phyloP scores from a whole-genome alignment of 2,888 invertebrate genomes.

The Megastigmus dorsalis region DNA sequence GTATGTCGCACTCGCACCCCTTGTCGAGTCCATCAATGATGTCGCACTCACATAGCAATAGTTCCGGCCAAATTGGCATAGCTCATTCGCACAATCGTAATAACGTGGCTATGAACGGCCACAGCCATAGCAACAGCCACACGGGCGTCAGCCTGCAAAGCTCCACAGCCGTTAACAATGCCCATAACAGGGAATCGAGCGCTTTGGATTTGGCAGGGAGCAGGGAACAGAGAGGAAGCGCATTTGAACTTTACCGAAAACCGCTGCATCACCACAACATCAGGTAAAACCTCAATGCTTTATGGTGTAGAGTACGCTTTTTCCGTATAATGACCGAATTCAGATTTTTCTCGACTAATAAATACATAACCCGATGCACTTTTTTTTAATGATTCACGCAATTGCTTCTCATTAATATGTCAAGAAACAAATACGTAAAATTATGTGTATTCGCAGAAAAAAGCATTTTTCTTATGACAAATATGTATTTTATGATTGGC shows the following conservation, averaged over 20 bases:
- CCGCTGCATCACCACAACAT: constrained; percentile 89
- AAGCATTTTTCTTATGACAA: no score
- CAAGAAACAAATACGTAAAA: neutral
- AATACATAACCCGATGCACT: neutral
- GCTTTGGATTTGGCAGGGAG: constrained; percentile 86
- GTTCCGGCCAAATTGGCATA: constrained; percentile 69
- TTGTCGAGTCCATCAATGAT: constrained; percentile 70
- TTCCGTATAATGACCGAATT: no score
- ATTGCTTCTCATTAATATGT: neutral
- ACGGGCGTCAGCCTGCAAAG: constrained; percentile 62
- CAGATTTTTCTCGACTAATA: constrained; percentile 5
- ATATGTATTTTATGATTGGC: neutral
- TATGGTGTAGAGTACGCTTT: no score
- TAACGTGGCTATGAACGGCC: constrained; percentile 67
- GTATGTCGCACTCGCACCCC: constrained; percentile 70
- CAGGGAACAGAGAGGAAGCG: constrained; percentile 92
- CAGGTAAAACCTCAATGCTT: constrained; percentile 76
- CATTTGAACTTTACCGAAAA: constrained; percentile 95
- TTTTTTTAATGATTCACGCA: neutral
- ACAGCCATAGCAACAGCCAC: constrained; percentile 64
- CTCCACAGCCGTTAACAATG: constrained; percentile 61
- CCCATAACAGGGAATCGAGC: constrained; percentile 75
- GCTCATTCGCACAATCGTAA: constrained; percentile 68
- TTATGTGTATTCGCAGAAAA: no score
- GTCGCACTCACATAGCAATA: constrained; percentile 71